These are phyloP conservation scores for Lepilemur septentrionalis DNA, from an alignment of 2,797 vertebrate species.

Conservation along the genomic window DNA sequence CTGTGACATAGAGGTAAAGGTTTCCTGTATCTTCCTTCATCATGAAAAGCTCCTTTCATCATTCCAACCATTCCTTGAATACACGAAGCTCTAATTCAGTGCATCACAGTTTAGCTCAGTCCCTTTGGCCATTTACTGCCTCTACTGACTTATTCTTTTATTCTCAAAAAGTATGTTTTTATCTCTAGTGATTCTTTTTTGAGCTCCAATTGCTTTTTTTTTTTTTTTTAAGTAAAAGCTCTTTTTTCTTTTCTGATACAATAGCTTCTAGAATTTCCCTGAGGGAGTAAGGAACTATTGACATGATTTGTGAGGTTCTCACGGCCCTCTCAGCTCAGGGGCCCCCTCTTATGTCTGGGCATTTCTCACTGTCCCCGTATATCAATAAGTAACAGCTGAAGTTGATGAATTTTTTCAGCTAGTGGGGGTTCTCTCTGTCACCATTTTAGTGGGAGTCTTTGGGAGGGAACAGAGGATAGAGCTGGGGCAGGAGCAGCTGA, in stretches of 20 bases:
- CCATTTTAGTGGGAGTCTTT: not conserved
- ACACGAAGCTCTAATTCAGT: not conserved
- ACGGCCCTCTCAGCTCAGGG: not conserved
- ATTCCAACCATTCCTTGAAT: not conserved
- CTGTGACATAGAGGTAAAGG: fast-evolving
- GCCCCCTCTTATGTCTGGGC: not conserved
- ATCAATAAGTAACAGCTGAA: not conserved
- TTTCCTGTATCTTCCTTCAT: not conserved
- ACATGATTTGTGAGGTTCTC: not conserved
- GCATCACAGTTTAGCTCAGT: not conserved
- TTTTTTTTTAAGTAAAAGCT: slow-evolving; percentile 16
- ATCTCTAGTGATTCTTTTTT: not conserved
- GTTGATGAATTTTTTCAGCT: not conserved
- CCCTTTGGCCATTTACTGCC: not conserved
- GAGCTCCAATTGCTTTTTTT: not conserved
- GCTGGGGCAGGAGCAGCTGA: not conserved
- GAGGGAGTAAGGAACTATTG: not conserved
- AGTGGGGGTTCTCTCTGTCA: not conserved
- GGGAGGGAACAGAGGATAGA: not conserved
- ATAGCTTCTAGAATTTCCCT: not conserved
- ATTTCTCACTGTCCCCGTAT: fast-evolving
- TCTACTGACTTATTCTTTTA: not conserved
- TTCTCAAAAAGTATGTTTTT: not conserved
- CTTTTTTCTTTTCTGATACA: not conserved
- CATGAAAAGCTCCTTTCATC: no score